These are phyloP conservation scores for Benitochromis conjunctus DNA, from an alignment of 2,113 vertebrate genomes.

Conservation along the genomic window DNA sequence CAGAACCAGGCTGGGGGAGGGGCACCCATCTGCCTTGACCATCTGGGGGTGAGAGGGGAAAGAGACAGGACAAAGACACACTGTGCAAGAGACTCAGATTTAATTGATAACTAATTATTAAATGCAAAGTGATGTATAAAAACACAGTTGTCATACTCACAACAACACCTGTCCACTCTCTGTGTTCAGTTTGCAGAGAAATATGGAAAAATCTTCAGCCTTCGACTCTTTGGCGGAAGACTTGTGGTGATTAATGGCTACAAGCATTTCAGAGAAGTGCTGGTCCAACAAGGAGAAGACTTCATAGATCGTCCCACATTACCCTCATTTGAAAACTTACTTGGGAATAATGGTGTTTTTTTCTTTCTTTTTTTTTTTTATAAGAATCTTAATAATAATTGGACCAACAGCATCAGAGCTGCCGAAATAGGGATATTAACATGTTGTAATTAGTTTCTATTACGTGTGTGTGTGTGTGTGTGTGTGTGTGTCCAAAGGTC, in stretches of 20 bases:
- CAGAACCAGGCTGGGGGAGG: not conserved
- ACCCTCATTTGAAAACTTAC: not conserved
- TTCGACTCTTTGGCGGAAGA: not conserved
- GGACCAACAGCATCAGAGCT: not conserved
- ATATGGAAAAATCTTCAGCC: not conserved
- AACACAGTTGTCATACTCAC: not conserved
- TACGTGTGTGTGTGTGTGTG: rapidly evolving
- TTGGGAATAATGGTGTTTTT: not conserved
- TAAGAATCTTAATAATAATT: not conserved
- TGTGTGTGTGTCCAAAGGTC: not conserved
- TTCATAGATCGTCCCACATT: not conserved
- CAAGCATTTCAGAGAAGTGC: not conserved
- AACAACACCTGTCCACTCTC: not conserved
- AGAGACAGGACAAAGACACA: not conserved
- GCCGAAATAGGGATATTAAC: not conserved
- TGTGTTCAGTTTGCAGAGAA: not conserved
- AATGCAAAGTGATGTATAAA: not conserved
- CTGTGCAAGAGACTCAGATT: not conserved
- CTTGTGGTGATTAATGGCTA: not conserved
- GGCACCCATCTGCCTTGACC: rapidly evolving
- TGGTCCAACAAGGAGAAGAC: not conserved
- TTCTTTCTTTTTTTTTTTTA: not conserved
- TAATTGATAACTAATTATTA: not conserved
- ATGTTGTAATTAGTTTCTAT: not conserved
- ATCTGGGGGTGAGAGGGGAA: not conserved